These are phyloP conservation scores for Selenia dentaria DNA, from an alignment of 2,888 invertebrate species.

Conservation along the genomic window DNA sequence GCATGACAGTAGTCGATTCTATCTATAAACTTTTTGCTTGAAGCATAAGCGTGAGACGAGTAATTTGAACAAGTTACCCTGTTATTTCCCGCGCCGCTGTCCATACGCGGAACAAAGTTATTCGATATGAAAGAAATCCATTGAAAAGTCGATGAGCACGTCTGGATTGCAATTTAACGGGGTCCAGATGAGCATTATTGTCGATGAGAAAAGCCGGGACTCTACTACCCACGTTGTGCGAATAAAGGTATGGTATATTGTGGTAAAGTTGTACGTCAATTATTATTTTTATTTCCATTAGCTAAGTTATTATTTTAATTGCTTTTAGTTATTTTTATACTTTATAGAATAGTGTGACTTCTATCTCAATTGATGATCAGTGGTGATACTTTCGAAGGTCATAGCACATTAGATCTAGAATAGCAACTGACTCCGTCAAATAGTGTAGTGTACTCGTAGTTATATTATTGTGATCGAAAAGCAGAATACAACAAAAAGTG, in stretches of 20 bases:
- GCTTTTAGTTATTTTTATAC: too few relatives aligned
- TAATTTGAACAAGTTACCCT: constrained; percentile 26
- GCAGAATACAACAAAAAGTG: too few relatives aligned
- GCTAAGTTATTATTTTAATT: too few relatives aligned
- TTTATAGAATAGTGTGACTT: too few relatives aligned
- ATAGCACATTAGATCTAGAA: too few relatives aligned
- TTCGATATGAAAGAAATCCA: constrained; percentile 30
- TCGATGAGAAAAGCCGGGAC: constrained; percentile 69
- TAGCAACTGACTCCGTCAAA: too few relatives aligned
- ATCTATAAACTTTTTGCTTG: constrained; percentile 18
- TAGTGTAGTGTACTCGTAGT: too few relatives aligned
- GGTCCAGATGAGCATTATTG: constrained; percentile 43
- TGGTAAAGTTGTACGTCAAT: neutral
- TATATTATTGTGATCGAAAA: too few relatives aligned
- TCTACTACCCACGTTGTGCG: constrained; percentile 34
- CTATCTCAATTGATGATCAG: too few relatives aligned
- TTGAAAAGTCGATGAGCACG: constrained; percentile 44
- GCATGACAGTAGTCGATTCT: constrained; percentile 3
- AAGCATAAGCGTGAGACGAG: constrained; percentile 18
- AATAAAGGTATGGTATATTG: constrained; percentile 16
- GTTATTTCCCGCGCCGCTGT: constrained; percentile 18
- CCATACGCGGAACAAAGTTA: constrained; percentile 28
- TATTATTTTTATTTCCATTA: too few relatives aligned
- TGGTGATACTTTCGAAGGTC: too few relatives aligned
- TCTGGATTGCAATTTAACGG: constrained; percentile 48